phyloP scores from a whole-genome alignment of 2,888 invertebrate species.

The Glaucopsyche alexis region DNA sequence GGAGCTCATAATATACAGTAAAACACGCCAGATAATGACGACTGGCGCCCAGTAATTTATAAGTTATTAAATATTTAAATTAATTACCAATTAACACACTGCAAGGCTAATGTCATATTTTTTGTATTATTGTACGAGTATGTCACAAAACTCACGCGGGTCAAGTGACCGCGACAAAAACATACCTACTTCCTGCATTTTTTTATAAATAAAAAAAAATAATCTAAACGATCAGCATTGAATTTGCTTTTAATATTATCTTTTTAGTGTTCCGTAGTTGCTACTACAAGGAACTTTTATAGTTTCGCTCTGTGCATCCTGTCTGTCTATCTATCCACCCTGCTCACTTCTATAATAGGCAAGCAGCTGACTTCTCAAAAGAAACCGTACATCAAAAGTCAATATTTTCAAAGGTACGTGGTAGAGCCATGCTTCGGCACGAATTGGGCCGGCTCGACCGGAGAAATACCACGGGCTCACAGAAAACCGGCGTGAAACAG shows the following conservation, averaged over 20 bases:
- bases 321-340: too few relatives aligned
- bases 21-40: neutral
- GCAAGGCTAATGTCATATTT: slow-evolving; percentile 3
- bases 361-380: too few relatives aligned
- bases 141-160: neutral
- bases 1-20: too few relatives aligned
- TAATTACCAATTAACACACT: neutral
- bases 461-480: too few relatives aligned
- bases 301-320: too few relatives aligned
- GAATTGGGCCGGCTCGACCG: too few relatives aligned
- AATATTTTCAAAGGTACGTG: too few relatives aligned
- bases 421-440: too few relatives aligned
- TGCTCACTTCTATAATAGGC: too few relatives aligned
- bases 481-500: too few relatives aligned
- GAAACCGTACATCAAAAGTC: too few relatives aligned
- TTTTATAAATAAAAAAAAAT: neutral
- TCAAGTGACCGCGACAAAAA: neutral
- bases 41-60: neutral
- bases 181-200: slow-evolving; percentile 4
- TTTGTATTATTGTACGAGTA: neutral
- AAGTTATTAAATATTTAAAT: neutral
- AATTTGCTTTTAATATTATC: neutral
- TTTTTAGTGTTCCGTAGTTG: neutral
- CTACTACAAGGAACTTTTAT: too few relatives aligned
- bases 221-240: neutral